Conservation (phyloP, 2,888 invertebrate genomes). For the Spilosoma lubricipeda region DNA sequence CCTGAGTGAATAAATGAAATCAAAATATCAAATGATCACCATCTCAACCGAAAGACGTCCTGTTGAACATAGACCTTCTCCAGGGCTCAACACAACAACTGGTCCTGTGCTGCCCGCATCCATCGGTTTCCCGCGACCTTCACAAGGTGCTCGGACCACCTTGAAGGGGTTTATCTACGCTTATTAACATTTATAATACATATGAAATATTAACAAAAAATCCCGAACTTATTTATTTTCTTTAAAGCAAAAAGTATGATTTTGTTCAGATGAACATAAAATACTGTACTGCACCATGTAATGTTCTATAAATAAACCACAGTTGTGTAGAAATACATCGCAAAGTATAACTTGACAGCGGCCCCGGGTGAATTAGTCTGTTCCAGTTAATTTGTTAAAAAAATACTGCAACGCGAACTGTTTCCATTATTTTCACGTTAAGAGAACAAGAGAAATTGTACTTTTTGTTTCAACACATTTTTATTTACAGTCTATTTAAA, state of each 20-base stretch:
- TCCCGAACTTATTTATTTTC: not conserved
- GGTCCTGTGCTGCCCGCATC: too few species aligned
- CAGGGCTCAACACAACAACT: too few species aligned
- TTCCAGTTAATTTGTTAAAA: slow-evolving; percentile 12
- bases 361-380: slow-evolving; percentile 13
- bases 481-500: not conserved
- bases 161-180: too few species aligned
- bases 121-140: too few species aligned
- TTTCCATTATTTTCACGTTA: not conserved
- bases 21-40: too few species aligned
- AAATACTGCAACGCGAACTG: slow-evolving; percentile 7
- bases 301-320: slow-evolving; percentile 13
- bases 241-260: not conserved
- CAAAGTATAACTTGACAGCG: slow-evolving; percentile 17
- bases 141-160: too few species aligned
- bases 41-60: too few species aligned
- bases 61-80: too few species aligned
- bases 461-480: not conserved
- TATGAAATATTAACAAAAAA: not conserved
- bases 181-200: too few species aligned
- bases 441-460: not conserved
- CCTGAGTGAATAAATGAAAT: too few species aligned
- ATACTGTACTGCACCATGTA: slow-evolving; percentile 2
- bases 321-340: slow-evolving; percentile 8
- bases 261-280: not conserved